Base-by-base conservation (phyloP, 2,888 invertebrate species). In the Rosalia funebris region DNA sequence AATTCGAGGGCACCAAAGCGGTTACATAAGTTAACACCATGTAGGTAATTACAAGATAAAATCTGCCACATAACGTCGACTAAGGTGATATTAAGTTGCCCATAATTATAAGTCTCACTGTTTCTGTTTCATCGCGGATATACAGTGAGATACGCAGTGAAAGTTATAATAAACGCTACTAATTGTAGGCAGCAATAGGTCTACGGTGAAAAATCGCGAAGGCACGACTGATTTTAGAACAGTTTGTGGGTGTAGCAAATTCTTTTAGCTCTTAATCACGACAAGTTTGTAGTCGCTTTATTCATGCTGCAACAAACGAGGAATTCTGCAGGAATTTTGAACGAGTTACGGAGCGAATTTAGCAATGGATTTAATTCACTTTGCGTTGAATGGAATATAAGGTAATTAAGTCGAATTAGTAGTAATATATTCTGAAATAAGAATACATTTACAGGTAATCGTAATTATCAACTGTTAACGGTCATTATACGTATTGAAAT, bases 41-140 rank as follows among this genome's bases (percentile, higher is more conserved):
- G 31, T 32, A 16, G 14, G 9, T 46, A 46, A 46, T 46, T 46
- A 46, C 25, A 31, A 12, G 46, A 46, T 32, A 46, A 15, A 32
- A 46, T 46, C 46, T 32, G 46, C 46, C 15, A 46, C 31, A 32
- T 46, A 46, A 31, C 25, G 46, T 25, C 25, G 46, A 16, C 44
- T 32, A 11, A 31, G 46, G 17, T 15, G 46, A 32, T 46, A 46
- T 46, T 46, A 46, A 46, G 31, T 16, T 15, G 2, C 5, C 31
- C 32, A 10, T 46, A 46, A 46, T 46, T 46, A 46, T 46, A 46
- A 14, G n/a, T 46, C 46, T 46, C 32, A 46, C 46, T 15, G 32
- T 44, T 44, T 44, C 10, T 25, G 44, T 44, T 47, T 39, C 37
- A 20, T 36, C 48, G 34, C 48, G 48, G 36, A 50, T 39, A 19